Conservation (phyloP, 1,140 invertebrate genomes). For the Melitaea cinxia region DNA sequence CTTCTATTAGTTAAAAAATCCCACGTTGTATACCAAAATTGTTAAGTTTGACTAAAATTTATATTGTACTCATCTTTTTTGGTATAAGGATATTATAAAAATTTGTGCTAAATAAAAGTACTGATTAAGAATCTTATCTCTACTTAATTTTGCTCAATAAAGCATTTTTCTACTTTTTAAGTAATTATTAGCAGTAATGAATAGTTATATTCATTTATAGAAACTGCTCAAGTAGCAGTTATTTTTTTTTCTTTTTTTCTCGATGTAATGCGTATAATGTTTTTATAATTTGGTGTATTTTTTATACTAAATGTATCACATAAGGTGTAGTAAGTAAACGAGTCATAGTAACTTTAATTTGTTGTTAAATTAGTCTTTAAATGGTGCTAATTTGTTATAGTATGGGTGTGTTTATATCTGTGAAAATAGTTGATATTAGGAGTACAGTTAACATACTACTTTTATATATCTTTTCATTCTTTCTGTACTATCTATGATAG, state of each 20-base stretch:
- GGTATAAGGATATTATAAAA: constrained; percentile 2
- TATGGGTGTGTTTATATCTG: neutral
- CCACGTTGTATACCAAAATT: constrained; percentile 23
- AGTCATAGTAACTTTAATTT: constrained; percentile 15
- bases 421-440: neutral
- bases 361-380: constrained; percentile 17
- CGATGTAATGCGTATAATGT: neutral
- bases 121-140: constrained; percentile 11
- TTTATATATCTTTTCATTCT: neutral
- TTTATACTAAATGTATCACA: neutral
- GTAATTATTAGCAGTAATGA: constrained; percentile 11
- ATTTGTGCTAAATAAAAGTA: constrained; percentile 11
- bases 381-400: constrained; percentile 28
- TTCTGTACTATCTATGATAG: neutral
- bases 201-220: neutral
- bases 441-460: too few relatives aligned
- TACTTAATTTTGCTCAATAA: constrained; percentile 29
- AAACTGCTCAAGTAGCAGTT: neutral
- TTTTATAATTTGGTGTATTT: constrained; percentile 1
- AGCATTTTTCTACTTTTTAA: constrained; percentile 29
- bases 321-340: constrained; percentile 13
- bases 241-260: neutral
- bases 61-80: constrained; percentile 13
- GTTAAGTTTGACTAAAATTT: constrained; percentile 30
- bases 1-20: constrained; percentile 26